Percentiles rank a stretch among this genome's conserved stretches.
Conservation (phyloP, 2,113 vertebrate genomes). For the Muscicapa adusta region DNA sequence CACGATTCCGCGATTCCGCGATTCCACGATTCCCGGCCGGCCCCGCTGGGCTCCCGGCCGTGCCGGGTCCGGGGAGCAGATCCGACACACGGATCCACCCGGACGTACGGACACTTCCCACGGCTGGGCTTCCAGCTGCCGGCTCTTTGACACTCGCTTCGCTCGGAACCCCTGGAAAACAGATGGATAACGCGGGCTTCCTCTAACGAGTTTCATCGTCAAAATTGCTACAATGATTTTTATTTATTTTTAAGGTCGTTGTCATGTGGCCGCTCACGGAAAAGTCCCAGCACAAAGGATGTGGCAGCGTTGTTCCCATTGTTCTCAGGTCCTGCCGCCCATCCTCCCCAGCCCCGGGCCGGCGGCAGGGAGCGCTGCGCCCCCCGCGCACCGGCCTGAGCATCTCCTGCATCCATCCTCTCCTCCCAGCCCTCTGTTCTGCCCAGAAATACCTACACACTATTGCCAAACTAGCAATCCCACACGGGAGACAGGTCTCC, state of each 20-base stretch:
- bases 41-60: background rate
- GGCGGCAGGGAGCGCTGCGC: background rate
- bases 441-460: no score
- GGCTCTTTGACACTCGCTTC: background rate
- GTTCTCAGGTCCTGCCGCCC: background rate
- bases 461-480: rapidly evolving
- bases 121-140: background rate
- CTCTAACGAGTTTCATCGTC: background rate
- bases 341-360: background rate
- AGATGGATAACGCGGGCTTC: no score
- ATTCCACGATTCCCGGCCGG: background rate
- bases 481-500: rapidly evolving
- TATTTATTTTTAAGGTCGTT: background rate
- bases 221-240: background rate
- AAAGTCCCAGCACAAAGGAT: background rate
- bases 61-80: no score
- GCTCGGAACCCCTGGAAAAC: background rate
- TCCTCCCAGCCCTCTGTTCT: rapidly evolving
- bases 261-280: background rate
- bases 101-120: background rate
- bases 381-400: background rate
- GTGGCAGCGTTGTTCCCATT: background rate
- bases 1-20: no score
- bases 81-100: background rate
- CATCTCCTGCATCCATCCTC: rapidly evolving